Conservation (phyloP, 2,113 vertebrate genomes). For the Aptenodytes forsteri region DNA sequence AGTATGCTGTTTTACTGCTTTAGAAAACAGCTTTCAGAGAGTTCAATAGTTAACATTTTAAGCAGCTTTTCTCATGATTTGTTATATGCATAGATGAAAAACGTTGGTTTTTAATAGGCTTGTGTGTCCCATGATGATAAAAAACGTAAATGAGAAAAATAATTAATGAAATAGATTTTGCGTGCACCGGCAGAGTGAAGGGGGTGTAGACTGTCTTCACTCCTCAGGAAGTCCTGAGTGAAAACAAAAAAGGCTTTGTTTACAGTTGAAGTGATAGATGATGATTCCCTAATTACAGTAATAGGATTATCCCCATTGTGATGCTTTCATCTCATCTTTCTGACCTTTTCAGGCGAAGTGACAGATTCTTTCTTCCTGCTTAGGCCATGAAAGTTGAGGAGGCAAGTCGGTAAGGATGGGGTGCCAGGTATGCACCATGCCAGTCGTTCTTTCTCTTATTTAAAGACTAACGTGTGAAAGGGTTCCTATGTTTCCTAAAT, state of each 20-base stretch:
- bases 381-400: slow-evolving; percentile 65
- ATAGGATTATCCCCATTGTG: slow-evolving; percentile 63
- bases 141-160: not conserved
- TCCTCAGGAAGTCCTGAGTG: not conserved
- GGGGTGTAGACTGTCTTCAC: not conserved
- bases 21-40: not conserved
- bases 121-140: not conserved
- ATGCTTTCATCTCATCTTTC: slow-evolving; percentile 70
- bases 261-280: slow-evolving; percentile 57
- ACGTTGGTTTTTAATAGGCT: not conserved
- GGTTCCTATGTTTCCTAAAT: not conserved
- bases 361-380: slow-evolving; percentile 47
- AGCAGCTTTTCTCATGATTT: not conserved
- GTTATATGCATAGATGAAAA: not conserved
- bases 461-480: slow-evolving; percentile 17
- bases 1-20: not conserved
- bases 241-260: slow-evolving; percentile 51
- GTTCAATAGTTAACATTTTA: not conserved
- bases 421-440: slow-evolving; percentile 12
- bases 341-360: slow-evolving; percentile 52
- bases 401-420: not conserved
- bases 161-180: not conserved
- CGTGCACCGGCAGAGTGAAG: not conserved
- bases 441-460: not conserved
- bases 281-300: slow-evolving; percentile 70